Percentiles rank a stretch among this genome's conserved stretches.
Conservation (phyloP, 1,140 invertebrate species). For the Musca domestica region DNA sequence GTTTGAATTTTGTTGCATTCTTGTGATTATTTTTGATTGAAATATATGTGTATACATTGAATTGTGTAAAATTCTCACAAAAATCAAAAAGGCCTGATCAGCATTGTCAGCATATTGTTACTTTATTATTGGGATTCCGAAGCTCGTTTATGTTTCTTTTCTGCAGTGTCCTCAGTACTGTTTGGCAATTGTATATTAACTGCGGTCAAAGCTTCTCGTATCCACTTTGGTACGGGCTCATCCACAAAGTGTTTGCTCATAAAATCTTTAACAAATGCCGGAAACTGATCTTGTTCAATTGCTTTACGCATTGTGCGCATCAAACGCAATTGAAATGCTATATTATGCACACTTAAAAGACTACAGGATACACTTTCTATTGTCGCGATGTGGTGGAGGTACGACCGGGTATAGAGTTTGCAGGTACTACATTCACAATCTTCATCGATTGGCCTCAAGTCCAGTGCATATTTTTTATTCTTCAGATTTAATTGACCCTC, state of each 20-base stretch:
- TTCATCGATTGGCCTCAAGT: slow-evolving; percentile 85
- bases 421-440: slow-evolving; percentile 89
- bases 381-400: slow-evolving; percentile 85
- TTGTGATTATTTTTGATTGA: background rate
- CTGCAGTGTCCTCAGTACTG: slow-evolving; percentile 10
- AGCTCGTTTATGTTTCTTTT: too few species aligned
- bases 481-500: slow-evolving; percentile 84
- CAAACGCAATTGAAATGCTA: slow-evolving; percentile 71
- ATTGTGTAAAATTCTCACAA: too few species aligned
- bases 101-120: too few species aligned
- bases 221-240: slow-evolving; percentile 79
- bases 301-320: slow-evolving; percentile 83
- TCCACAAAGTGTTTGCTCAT: slow-evolving; percentile 72
- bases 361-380: slow-evolving; percentile 90
- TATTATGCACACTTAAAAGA: slow-evolving; percentile 43
- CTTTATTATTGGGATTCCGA: too few species aligned
- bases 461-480: slow-evolving; percentile 71
- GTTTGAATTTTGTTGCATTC: slow-evolving; percentile 11
- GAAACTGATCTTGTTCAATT: slow-evolving; percentile 77
- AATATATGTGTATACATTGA: background rate
- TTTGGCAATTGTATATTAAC: slow-evolving; percentile 62
- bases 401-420: slow-evolving; percentile 83
- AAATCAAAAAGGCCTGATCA: too few species aligned
- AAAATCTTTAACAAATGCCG: slow-evolving; percentile 79
- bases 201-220: slow-evolving; percentile 68